Conservation (phyloP, 1,140 invertebrate species). For the Antheraea mylitta region DNA sequence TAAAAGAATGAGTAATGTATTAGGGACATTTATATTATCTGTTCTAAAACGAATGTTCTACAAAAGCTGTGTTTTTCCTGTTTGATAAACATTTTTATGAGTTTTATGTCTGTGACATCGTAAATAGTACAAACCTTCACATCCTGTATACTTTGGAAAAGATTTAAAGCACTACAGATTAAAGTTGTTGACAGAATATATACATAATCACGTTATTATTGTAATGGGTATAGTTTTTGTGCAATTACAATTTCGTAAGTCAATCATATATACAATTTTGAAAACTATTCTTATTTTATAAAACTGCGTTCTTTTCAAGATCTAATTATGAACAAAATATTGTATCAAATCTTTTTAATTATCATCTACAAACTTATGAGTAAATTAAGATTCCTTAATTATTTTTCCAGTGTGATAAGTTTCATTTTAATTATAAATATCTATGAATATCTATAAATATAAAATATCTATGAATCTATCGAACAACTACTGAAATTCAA, state of each 20-base stretch:
- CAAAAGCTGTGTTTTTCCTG: neutral
- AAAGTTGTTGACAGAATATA: neutral
- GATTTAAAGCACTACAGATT: neutral
- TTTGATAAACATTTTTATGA: conserved; percentile 2
- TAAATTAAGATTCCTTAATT: too few species aligned
- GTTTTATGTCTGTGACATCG: neutral
- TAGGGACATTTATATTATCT: conserved; percentile 1
- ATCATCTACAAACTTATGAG: too few species aligned
- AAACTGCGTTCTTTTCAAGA: too few species aligned
- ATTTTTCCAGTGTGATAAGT: too few species aligned
- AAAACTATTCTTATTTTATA: too few species aligned
- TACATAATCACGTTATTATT: neutral
- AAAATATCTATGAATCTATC: too few species aligned
- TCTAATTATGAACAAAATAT: too few species aligned
- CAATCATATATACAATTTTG: too few species aligned
- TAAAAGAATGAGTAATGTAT: neutral
- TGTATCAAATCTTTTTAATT: too few species aligned
- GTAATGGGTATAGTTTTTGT: neutral
- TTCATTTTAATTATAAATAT: too few species aligned
- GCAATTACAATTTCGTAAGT: neutral
- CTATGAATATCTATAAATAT: too few species aligned
- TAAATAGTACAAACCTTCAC: neutral
- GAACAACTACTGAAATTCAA: too few species aligned
- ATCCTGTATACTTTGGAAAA: neutral
- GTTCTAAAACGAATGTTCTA: conserved; percentile 4